Percentiles rank a stretch among this genome's conserved stretches.
These are phyloP conservation scores for Geotrypetes seraphini DNA, from an alignment of 2,797 vertebrate genomes.

Conservation along the genomic window DNA sequence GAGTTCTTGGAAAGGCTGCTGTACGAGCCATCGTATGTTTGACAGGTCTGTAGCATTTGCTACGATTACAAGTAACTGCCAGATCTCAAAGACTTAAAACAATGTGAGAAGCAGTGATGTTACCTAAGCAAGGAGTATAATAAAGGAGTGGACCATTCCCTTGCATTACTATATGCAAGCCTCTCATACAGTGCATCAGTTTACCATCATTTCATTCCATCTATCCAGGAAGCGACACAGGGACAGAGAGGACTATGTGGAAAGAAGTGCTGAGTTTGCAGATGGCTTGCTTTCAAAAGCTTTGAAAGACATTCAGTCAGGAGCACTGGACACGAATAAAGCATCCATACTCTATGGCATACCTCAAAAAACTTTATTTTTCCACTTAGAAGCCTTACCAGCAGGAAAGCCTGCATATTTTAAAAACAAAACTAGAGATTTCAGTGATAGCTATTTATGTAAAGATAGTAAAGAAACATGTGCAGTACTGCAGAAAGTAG, in stretches of 20 bases:
- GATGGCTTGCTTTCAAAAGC: constrained; percentile 98
- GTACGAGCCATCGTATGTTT: constrained; percentile 66
- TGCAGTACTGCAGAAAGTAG: constrained; percentile 89
- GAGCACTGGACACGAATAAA: constrained; percentile 94
- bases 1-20: constrained; percentile 73
- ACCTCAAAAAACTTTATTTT: constrained; percentile 90
- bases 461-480: constrained; percentile 80
- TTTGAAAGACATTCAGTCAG: constrained; percentile 98
- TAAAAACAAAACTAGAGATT: constrained; percentile 69
- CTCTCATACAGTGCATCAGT: constrained; percentile 89
- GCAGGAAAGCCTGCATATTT: constrained; percentile 72
- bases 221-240: constrained; percentile 96
- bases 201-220: constrained; percentile 90
- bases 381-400: constrained; percentile 82
- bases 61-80: constrained; percentile 69
- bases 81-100: constrained; percentile 78
- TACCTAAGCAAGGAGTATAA: constrained; percentile 97
- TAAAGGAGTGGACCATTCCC: constrained; percentile 99
- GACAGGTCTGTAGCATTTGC: constrained; percentile 70
- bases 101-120: constrained; percentile 93
- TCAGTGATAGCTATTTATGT: constrained; percentile 69
- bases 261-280: constrained; percentile 98
- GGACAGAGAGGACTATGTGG: constrained; percentile 88
- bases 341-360: constrained; percentile 98
- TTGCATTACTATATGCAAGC: constrained; percentile 84